A percentile compares a stretch with the other conserved stretches of the same genome.
phyloP scores from a whole-genome alignment of 2,113 vertebrate genomes.

The Urocitellus parryii region DNA sequence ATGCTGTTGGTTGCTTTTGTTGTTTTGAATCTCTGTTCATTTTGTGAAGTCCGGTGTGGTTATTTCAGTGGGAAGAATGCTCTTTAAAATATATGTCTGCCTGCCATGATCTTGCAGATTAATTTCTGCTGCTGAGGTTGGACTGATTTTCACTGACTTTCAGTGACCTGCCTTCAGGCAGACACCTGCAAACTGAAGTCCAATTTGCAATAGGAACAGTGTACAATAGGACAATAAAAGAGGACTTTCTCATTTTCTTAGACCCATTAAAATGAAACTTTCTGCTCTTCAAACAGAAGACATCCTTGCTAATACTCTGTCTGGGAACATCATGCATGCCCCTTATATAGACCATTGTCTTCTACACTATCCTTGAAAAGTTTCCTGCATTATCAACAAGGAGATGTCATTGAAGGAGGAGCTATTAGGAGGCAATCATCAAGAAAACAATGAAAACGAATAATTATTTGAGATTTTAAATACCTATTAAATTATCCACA shows the following conservation, averaged over 20 bases:
- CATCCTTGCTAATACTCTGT: constrained; percentile 16
- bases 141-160: constrained; percentile 50
- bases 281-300: constrained; percentile 73
- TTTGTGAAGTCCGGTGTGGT: constrained; percentile 54
- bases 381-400: not conserved
- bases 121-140: constrained; percentile 46
- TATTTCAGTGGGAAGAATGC: not conserved
- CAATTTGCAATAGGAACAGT: not conserved
- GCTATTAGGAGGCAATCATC: not conserved
- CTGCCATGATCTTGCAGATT: not conserved
- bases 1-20: constrained; percentile 70
- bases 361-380: not conserved
- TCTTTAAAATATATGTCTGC: constrained; percentile 14
- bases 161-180: constrained; percentile 68
- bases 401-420: not conserved
- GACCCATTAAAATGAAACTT: constrained; percentile 63
- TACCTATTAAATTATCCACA: not conserved
- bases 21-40: constrained; percentile 75
- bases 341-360: constrained; percentile 38
- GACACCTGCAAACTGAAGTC: constrained; percentile 65
- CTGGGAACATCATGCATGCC: constrained; percentile 42
- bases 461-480: not conserved
- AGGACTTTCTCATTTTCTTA: constrained; percentile 64
- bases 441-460: not conserved
- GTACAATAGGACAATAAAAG: not conserved